A percentile compares a stretch with the other conserved stretches of the same genome.
phyloP scores from a whole-genome alignment of 2,113 vertebrate genomes.

The Meleagris gallopavo region DNA sequence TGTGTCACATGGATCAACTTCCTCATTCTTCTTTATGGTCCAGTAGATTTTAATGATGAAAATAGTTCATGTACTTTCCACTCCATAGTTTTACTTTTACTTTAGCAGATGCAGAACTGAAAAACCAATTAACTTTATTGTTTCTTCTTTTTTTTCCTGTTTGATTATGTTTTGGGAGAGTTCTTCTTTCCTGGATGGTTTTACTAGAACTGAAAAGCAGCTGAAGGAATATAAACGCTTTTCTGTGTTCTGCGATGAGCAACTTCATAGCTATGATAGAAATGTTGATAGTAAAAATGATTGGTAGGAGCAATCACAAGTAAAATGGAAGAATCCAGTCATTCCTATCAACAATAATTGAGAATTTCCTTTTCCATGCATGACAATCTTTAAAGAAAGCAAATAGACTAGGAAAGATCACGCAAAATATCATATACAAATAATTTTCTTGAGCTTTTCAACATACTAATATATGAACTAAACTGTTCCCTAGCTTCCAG shows the following conservation, averaged over 20 bases:
- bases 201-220: not conserved
- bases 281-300: not conserved
- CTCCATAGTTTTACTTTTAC: constrained; percentile 63
- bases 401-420: not conserved
- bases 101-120: constrained; percentile 20
- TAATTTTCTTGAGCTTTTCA: not conserved
- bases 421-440: not conserved
- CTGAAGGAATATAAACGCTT: not conserved
- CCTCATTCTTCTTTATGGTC: constrained; percentile 57
- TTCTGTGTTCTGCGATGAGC: not conserved
- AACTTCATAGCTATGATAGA: not conserved
- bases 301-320: not conserved
- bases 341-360: not conserved
- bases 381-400: not conserved
- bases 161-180: not conserved
- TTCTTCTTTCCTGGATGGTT: constrained; percentile 3
- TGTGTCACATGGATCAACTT: constrained; percentile 61
- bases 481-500: not conserved
- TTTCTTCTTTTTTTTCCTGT: not conserved
- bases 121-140: constrained; percentile 9
- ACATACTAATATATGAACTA: not conserved
- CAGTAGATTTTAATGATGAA: constrained; percentile 62
- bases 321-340: not conserved
- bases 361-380: not conserved
- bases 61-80: constrained; percentile 66